Evolutionary conservation across 2,113 vertebrate genomes (phyloP).

Genomic region (Charina bottae): DNA sequence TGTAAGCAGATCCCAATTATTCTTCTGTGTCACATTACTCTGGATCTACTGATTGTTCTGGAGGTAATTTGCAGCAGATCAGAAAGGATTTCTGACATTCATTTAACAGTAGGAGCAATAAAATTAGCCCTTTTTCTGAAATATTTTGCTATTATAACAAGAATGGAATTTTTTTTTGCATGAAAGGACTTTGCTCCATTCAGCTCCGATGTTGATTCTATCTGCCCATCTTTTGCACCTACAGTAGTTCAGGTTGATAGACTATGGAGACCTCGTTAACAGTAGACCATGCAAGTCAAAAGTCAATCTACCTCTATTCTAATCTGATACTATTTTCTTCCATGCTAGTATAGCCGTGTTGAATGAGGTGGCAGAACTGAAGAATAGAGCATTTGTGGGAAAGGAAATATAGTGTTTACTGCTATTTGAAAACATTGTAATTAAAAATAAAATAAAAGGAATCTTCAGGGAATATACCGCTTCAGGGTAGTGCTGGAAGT

Average conservation of each 20-base stretch:
- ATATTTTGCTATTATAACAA: neutral
- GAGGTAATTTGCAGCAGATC: neutral
- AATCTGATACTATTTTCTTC: neutral
- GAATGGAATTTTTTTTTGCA: neutral
- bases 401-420: neutral
- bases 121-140: neutral
- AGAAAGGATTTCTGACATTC: neutral
- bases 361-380: neutral
- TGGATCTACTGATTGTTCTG: neutral
- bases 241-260: neutral
- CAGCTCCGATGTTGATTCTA: neutral
- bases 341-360: neutral
- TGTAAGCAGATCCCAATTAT: neutral
- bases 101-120: neutral
- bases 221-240: neutral
- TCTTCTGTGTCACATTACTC: neutral
- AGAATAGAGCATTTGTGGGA: neutral
- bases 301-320: neutral
- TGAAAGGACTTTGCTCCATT: neutral
- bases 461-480: neutral
- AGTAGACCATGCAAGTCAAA: neutral
- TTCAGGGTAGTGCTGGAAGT: neutral
- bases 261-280: neutral
- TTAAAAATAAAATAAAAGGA: neutral
- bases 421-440: neutral